These are phyloP conservation scores for Anolis sagrei DNA, from an alignment of 2,113 vertebrate species.

Conservation along the genomic window DNA sequence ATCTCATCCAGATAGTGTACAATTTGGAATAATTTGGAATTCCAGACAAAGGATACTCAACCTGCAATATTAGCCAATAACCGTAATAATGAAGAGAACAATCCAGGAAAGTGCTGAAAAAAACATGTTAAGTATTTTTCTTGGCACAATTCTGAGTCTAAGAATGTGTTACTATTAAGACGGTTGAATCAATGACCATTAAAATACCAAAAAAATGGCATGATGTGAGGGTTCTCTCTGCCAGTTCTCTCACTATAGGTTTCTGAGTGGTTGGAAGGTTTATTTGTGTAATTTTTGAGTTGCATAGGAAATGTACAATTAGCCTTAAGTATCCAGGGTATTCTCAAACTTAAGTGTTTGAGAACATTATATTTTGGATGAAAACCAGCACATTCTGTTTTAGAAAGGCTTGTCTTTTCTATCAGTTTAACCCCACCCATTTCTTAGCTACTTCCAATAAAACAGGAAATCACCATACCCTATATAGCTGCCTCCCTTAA, in stretches of 20 bases:
- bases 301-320: neutral
- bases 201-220: slow-evolving; percentile 51
- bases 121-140: slow-evolving; percentile 58
- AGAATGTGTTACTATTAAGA: slow-evolving; percentile 47
- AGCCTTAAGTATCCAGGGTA: slow-evolving; percentile 33
- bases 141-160: slow-evolving; percentile 31
- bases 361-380: neutral
- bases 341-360: slow-evolving; percentile 45
- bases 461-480: neutral
- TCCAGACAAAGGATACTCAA: too few species aligned
- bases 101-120: slow-evolving; percentile 53
- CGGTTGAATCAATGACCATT: slow-evolving; percentile 47
- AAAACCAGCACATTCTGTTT: neutral
- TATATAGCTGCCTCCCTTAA: neutral
- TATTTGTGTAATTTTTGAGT: slow-evolving; percentile 53
- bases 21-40: too few species aligned
- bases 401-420: neutral
- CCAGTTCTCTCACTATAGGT: slow-evolving; percentile 17
- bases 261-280: slow-evolving; percentile 31
- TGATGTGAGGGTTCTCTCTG: slow-evolving; percentile 27
- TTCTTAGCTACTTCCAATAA: neutral
- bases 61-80: too few species aligned
- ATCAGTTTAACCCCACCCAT: neutral
- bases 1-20: too few species aligned
- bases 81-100: slow-evolving; percentile 42